A percentile compares a stretch with the other conserved stretches of the same genome.
phyloP scores from a whole-genome alignment of 2,113 vertebrate species.

The Eolophus roseicapilla region DNA sequence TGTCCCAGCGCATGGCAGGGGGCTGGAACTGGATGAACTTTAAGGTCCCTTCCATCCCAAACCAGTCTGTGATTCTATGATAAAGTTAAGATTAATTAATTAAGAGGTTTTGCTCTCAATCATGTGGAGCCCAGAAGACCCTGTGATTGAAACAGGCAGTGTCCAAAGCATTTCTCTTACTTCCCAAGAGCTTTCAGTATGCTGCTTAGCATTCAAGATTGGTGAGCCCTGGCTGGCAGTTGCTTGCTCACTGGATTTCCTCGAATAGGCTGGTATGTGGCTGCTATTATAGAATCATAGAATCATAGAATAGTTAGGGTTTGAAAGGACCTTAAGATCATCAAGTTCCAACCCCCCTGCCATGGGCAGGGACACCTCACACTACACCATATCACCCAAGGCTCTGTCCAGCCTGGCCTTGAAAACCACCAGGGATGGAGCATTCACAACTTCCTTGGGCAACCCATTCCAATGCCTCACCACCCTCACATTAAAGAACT shows the following conservation, averaged over 20 bases:
- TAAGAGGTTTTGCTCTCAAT: neutral
- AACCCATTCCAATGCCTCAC: too few species aligned
- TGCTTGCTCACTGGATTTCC: neutral
- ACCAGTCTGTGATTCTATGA: neutral
- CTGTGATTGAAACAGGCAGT: too few species aligned
- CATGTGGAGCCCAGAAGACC: neutral
- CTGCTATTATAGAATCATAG: neutral
- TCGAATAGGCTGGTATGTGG: rapidly evolving
- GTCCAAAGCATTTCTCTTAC: neutral
- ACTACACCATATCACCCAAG: too few species aligned
- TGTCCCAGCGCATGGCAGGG: neutral
- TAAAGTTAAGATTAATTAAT: neutral
- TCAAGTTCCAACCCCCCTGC: too few species aligned
- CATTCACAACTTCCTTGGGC: too few species aligned
- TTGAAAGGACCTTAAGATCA: too few species aligned
- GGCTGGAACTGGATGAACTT: neutral
- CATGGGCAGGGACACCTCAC: too few species aligned
- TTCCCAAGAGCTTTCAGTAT: neutral
- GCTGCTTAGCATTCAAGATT: too few species aligned
- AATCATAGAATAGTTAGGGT: too few species aligned
- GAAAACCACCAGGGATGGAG: too few species aligned
- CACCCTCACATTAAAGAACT: too few species aligned
- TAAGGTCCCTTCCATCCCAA: neutral
- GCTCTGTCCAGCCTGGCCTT: too few species aligned
- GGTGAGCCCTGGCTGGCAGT: neutral